phyloP scores from a whole-genome alignment of 2,888 invertebrate species.

The Eupithecia dodoneata region DNA sequence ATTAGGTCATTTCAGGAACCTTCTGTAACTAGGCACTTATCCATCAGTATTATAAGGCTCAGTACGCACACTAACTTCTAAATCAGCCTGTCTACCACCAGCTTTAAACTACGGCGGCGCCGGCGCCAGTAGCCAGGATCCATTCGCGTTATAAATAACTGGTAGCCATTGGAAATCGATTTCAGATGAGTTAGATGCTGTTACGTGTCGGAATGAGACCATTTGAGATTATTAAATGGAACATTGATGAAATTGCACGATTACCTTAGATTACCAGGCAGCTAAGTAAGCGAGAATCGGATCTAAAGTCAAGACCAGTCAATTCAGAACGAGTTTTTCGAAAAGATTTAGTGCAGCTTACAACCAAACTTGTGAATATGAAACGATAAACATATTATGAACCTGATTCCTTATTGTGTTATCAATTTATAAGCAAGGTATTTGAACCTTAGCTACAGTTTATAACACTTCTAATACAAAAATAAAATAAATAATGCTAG shows the following conservation, averaged over 20 bases:
- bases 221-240: background rate
- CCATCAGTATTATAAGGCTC: background rate
- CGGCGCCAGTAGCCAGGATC: slow-evolving; percentile 28
- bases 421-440: background rate
- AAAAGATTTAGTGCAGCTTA: too few relatives aligned
- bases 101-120: slow-evolving; percentile 25
- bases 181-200: slow-evolving; percentile 12
- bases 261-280: background rate
- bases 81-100: slow-evolving; percentile 13
- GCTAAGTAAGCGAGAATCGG: background rate
- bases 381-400: too few relatives aligned
- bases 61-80: background rate
- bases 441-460: background rate
- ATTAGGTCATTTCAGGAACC: background rate
- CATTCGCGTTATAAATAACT: slow-evolving; percentile 29
- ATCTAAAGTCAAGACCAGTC: background rate
- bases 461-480: too few relatives aligned
- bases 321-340: too few relatives aligned
- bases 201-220: background rate
- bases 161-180: slow-evolving; percentile 25
- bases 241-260: slow-evolving; percentile 1
- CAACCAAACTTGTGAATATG: too few relatives aligned
- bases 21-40: background rate
- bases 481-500: too few relatives aligned
- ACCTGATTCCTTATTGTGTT: too few relatives aligned